Base-by-base conservation (phyloP, 2,113 vertebrate species). In the Strix uralensis region DNA sequence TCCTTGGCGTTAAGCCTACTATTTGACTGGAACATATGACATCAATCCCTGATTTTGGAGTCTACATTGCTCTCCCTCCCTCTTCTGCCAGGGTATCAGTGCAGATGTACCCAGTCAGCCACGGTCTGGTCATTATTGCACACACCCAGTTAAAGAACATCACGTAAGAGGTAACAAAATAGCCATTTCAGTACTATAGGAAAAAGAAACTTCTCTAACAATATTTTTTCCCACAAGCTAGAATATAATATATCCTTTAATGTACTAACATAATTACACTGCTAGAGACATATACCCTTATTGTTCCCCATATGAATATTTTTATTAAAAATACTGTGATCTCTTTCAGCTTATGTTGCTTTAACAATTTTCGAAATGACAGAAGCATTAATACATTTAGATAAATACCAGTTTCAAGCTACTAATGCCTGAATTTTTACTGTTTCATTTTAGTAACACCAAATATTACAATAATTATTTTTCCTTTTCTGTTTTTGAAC, bases 1-100 rank as follows among this genome's bases (percentile, higher is more conserved):
- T 25, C 86, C 29, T 20, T 74, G 92, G 96, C 65, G 0, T 51
- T 46, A 36, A 40, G 89, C 87, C 73, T 5, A 11, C 23, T 25
- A 13, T 44, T 66, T 54, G 47, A 81, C 61, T 72, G 86, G 90
- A 95, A 94, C 59, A 71, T 46, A 73, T 30, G 78, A 95, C 65
- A 77, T 66, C 63, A 85, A 11, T 38, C 86, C 61, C 92, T 51
- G 89, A 61, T 88, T 96, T 97, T 67, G 88, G 84, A 86, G 21
- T 30, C 82, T 52, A 73, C 34, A 9, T 54, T 27, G 44, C 52
- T 73, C 75, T 51, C 58, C 55, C 16, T 63, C 26, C 42, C 52
- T 63, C 46, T 88, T 71, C 79, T 94, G 86, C 70, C 80, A 66
- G 2, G 40, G 16, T 21, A 42, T 55, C 63, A 44, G 9, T 4